Evolutionary conservation across 2,888 invertebrate species (phyloP), one percentile per base, ranked within the genome.

Genomic region (Ctenicera cuprea): DNA sequence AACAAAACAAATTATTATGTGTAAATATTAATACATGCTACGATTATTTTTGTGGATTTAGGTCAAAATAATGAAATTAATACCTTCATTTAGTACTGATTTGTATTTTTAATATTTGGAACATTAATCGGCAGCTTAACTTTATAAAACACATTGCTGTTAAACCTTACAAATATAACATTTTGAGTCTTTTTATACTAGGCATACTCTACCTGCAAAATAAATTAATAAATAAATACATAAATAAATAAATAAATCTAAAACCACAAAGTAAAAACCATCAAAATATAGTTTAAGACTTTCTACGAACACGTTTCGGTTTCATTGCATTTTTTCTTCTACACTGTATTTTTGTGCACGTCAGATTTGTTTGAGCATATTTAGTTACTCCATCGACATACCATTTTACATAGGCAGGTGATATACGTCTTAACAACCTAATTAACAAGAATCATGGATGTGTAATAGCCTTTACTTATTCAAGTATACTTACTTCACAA

Each of bases 261-360:
- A 52, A 54, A 48, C 16, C 26, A 8, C 18, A 9, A 45, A 14
- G 14, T 14, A 45, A 26, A 26, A 26, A 26, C 26, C 7, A 18
- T 48, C 14, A 48, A 37, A n/a, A 37, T 38, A 12, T 68, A 2
- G 62, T 22, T 50, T 37, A 30, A 38, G 52, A 37, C 18, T 64
- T 71, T n/a, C 14, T 30, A 14, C 38, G 54, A 30, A 41, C 16
- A 9, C 2, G 38, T 22, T 71, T 71, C n/a, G 18, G 11, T 59
- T 74, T 71, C 22, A 65, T 12, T 18, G 16, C 9, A 18, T 64
- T 22, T 68, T 67, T 75, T 45, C 81, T 84, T 76, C 82, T 85
- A 75, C 87, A 87, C 16, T 85, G 85, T 74, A 87, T 86, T 11
- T 84, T 83, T 14, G 85, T 86, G 76, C 87, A 87, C 76, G 83